Evolutionary conservation across 2,113 vertebrate genomes (phyloP), one percentile per base, ranked within the genome.

Genomic region (Collichthys lucidus): DNA sequence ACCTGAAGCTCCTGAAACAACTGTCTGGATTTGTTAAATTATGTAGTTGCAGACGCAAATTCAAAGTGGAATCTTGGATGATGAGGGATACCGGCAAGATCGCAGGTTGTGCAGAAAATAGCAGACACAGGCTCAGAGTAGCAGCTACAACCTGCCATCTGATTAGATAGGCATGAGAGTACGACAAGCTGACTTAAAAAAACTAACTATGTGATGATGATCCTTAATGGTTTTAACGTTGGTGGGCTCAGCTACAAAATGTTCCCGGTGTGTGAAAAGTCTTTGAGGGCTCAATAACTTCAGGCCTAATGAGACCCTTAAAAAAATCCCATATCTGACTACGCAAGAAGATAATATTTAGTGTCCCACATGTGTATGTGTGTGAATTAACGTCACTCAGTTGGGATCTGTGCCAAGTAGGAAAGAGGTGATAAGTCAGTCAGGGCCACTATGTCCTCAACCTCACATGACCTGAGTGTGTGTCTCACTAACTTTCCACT

Each of bases 401-500:
- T 40, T 22, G 57, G 88, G 82, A 68, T 47, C 59, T 3, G 52
- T 76, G 85, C 88, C 89, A 89, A 92, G 16, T 47, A 52, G 85
- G 72, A 46, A 31, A 92, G 79, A 90, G 86, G 86, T 83, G 31
- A 80, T 59, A 26, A 75, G 65, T 87, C 74, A 47, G 8, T 69
- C 65, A 60, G 85, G 82, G 80, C 56, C 76, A 49, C 19, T 42
- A 5, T 49, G 77, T 82, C 84, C 84, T 57, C 57, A 26, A 75
- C 79, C 73, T 83, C 88, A 89, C 87, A 90, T 92, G 88, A 91
- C 75, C 78, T 7, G 24, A 12, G 77, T 50, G 40, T 64, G 16
- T 57, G 80, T 77, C 77, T 85, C 71, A 59, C 35, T 86, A 92
- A 89, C 74, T 90, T 93, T 92, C 85, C 92, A 91, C 88, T 79